Conservation (phyloP, 23 tunicate genomes). For the Corella eumyota region DNA sequence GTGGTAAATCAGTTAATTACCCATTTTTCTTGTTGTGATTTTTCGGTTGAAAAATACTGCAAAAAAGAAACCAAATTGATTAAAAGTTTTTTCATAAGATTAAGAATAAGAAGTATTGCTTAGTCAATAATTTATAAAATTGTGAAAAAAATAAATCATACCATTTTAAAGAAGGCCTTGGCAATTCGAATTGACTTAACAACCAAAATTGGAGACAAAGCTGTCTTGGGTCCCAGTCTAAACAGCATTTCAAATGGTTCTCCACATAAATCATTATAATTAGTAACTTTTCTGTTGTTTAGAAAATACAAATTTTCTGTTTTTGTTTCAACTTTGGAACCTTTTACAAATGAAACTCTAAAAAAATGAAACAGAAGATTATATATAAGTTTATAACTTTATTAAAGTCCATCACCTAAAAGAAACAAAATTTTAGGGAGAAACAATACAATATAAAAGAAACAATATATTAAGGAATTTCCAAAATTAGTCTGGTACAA, state of each 20-base stretch:
- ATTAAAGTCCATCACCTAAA: no score
- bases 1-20: constrained; percentile 15
- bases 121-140: no score
- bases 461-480: no score
- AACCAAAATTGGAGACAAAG: constrained; percentile 56
- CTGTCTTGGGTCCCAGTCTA: constrained; percentile 60
- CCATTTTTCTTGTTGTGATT: constrained; percentile 17
- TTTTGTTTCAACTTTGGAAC: constrained; percentile 13
- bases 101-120: no score
- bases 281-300: constrained; percentile 18
- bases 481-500: no score
- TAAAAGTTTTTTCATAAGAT: no score
- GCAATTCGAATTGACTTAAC: constrained; percentile 58
- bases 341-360: constrained; percentile 26
- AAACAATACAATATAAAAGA: no score
- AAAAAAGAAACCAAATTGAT: constrained; percentile 5
- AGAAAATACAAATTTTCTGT: constrained; percentile 12
- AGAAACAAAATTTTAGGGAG: no score
- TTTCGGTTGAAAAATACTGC: constrained; percentile 26
- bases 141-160: not conserved
- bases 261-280: constrained; percentile 21
- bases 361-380: not conserved
- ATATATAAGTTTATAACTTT: no score
- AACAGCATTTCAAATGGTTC: constrained; percentile 50
- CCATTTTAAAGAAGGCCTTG: constrained; percentile 53